Conservation (phyloP, 1,140 invertebrate genomes). For the Dermatophagoides farinae region DNA sequence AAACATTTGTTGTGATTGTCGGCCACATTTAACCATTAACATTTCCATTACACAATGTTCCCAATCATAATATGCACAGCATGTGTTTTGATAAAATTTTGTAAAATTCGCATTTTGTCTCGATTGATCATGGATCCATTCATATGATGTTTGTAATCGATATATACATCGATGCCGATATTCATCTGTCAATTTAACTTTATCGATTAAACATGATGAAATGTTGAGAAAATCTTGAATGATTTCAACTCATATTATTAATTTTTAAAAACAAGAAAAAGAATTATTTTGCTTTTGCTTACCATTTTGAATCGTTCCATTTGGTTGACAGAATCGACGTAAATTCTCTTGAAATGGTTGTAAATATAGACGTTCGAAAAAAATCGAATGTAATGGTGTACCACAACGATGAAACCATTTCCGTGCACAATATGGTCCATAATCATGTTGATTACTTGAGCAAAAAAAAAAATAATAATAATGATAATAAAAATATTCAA, state of each 20-base stretch:
- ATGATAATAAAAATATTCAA: background rate
- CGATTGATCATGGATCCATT: background rate
- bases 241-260: background rate
- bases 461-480: background rate
- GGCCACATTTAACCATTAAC: background rate
- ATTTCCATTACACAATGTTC: background rate
- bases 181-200: background rate
- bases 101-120: background rate
- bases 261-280: background rate
- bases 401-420: background rate
- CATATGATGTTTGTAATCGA: background rate
- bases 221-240: slow-evolving; percentile 1
- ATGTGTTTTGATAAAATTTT: background rate
- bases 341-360: background rate
- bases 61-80: slow-evolving; percentile 1
- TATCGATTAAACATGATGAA: background rate
- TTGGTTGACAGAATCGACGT: background rate
- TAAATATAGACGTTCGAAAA: background rate
- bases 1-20: background rate
- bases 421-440: background rate
- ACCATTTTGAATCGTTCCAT: background rate
- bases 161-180: background rate
- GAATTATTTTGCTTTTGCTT: background rate
- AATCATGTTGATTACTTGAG: background rate
- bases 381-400: background rate